phyloP scores from a whole-genome alignment of 2,797 vertebrate genomes.

The Craterocephalus amniculus region DNA sequence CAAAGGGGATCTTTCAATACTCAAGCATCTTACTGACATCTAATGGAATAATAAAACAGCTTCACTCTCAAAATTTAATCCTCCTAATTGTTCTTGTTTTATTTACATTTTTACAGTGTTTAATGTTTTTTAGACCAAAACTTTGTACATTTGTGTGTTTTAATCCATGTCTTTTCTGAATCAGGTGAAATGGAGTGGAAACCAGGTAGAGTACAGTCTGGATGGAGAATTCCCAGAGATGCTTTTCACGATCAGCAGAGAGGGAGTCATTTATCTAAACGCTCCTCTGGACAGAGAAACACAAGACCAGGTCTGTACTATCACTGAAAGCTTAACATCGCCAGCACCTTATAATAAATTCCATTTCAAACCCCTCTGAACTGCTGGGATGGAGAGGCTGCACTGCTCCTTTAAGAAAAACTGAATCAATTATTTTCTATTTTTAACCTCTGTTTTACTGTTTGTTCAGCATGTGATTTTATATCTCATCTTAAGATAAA shows the following conservation, averaged over 20 bases:
- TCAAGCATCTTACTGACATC: too few relatives aligned
- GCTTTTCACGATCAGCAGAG: slow-evolving; percentile 81
- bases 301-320: slow-evolving; percentile 82
- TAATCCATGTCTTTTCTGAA: slow-evolving; percentile 38
- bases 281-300: slow-evolving; percentile 85
- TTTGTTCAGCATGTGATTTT: slow-evolving; percentile 5
- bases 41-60: too few relatives aligned
- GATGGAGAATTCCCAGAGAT: slow-evolving; percentile 83
- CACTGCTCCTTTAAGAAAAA: background rate
- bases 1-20: too few relatives aligned
- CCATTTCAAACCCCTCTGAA: background rate
- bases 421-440: slow-evolving; percentile 1
- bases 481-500: background rate
- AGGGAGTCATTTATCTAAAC: slow-evolving; percentile 83
- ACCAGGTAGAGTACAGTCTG: slow-evolving; percentile 78
- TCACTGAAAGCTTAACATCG: slow-evolving; percentile 33
- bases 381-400: background rate
- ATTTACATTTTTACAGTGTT: background rate
- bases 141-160: background rate
- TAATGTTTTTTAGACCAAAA: background rate
- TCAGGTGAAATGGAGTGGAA: slow-evolving; percentile 86
- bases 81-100: too few relatives aligned
- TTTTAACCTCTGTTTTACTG: background rate
- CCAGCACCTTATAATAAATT: slow-evolving; percentile 17
- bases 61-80: too few relatives aligned